A percentile compares a stretch with the other conserved stretches of the same genome.
Conservation (phyloP, 1,140 invertebrate species). For the Brachionus manjavacas region DNA sequence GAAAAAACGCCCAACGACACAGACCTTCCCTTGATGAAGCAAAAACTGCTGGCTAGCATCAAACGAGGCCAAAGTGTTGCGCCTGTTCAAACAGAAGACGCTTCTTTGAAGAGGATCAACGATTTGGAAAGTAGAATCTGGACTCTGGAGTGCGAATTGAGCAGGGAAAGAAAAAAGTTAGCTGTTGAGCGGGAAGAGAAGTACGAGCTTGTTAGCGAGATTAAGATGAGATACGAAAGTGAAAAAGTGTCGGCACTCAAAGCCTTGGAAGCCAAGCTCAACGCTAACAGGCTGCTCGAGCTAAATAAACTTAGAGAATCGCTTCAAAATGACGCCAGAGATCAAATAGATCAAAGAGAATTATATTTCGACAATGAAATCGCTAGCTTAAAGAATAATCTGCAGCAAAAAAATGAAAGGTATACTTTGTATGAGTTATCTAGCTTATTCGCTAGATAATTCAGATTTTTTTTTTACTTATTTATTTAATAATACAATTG, state of each 20-base stretch:
- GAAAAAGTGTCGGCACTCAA: slow-evolving; percentile 10
- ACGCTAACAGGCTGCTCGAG: not conserved
- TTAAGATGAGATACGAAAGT: not conserved
- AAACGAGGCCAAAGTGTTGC: not conserved
- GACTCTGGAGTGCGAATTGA: not conserved
- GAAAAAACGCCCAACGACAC: not conserved
- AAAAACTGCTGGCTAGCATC: not conserved
- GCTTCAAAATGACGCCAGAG: not conserved
- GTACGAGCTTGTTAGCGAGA: slow-evolving; percentile 6
- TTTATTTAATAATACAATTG: too few species aligned
- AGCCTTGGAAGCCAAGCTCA: not conserved
- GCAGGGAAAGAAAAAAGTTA: not conserved
- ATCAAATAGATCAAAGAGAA: not conserved
- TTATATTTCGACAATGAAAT: not conserved
- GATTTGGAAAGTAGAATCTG: not conserved
- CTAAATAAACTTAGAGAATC: not conserved
- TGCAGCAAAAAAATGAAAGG: slow-evolving; percentile 10
- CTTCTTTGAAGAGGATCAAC: not conserved
- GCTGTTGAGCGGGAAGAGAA: not conserved
- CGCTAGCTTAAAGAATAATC: not conserved
- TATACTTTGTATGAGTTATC: too few species aligned
- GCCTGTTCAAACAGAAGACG: not conserved
- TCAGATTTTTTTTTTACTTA: too few species aligned
- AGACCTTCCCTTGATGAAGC: slow-evolving; percentile 4
- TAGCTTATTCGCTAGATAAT: too few species aligned